Evolutionary conservation across 2,888 invertebrate species (phyloP), one percentile per base, ranked within the genome.

Genomic region (Cerceris ruficornis): DNA sequence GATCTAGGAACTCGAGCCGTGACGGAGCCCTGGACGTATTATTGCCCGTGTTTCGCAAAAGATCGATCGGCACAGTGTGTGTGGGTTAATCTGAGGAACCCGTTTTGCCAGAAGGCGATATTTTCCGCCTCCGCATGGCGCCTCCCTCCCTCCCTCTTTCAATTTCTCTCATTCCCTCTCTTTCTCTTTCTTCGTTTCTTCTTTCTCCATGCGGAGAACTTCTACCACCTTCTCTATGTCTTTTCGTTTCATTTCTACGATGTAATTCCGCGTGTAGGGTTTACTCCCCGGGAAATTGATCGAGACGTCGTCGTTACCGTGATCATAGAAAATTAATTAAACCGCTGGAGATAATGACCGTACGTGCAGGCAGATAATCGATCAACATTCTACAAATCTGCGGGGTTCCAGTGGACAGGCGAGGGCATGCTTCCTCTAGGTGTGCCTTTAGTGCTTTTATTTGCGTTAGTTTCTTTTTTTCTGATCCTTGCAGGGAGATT

Each of bases 71-170:
- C 72, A 59, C 74, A 69, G 74, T 58, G 80, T 80, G 88, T 87
- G 90, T 87, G 87, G 87, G 89, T 89, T 89, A 90, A 90, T 90
- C 90, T 84, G 90, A 81, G 82, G 87, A 90, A 90, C 90, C 88
- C 89, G 90, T 90, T 90, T 81, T 66, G 83, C 86, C 81, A 78
- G 84, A 72, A 84, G 86, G 88, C 86, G 85, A 86, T 85, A 90
- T 85, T 89, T 89, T 86, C 89, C 89, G 88, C 89, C 88, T 88
- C 87, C 87, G 84, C 86, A 81, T 84, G 87, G 86, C 88, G 89
- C 89, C 89, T 88, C 87, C 81, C 83, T 75, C 75, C 62, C 83
- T 78, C 28, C 71, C 78, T 54, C 58, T 52, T 69, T 65, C 64
- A 58, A 64, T 58, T 58, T 71, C 57, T 69, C 64, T 39, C 15